Conservation (phyloP, 2,113 vertebrate species). For the Ophiodon elongatus region DNA sequence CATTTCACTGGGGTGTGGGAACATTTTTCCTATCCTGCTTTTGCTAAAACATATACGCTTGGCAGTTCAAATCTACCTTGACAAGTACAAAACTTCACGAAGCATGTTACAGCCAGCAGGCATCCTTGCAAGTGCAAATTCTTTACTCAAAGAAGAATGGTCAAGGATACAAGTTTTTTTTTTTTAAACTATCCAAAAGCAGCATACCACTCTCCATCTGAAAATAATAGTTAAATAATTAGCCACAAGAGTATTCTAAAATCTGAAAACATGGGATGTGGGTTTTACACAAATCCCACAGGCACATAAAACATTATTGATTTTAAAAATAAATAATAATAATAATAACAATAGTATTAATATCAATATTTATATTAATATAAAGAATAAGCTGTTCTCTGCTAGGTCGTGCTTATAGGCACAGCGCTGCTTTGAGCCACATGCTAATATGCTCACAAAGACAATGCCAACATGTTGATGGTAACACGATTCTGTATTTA, state of each 20-base stretch:
- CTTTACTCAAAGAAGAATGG: slow-evolving; percentile 17
- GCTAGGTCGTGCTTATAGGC: no score
- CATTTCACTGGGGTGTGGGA: background rate
- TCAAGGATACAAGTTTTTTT: slow-evolving; percentile 10
- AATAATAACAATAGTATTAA: no score
- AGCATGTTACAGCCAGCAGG: slow-evolving; percentile 21
- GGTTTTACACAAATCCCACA: background rate
- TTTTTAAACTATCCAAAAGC: background rate
- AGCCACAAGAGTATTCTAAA: slow-evolving; percentile 25
- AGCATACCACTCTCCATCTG: slow-evolving; percentile 1
- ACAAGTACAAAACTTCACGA: slow-evolving; percentile 13
- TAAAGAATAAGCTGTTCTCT: background rate
- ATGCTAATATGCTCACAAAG: background rate
- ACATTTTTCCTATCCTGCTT: background rate
- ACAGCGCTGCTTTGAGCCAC: background rate
- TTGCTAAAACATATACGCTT: slow-evolving; percentile 15
- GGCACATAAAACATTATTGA: background rate
- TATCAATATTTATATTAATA: background rate
- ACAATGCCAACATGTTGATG: background rate
- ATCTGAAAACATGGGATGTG: background rate
- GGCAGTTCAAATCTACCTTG: slow-evolving; percentile 15
- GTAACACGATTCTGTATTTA: background rate
- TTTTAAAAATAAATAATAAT: background rate
- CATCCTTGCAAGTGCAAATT: background rate
- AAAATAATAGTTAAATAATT: slow-evolving; percentile 37